Base-by-base conservation (phyloP, 1,140 invertebrate species). In the Brachionus manjavacas region DNA sequence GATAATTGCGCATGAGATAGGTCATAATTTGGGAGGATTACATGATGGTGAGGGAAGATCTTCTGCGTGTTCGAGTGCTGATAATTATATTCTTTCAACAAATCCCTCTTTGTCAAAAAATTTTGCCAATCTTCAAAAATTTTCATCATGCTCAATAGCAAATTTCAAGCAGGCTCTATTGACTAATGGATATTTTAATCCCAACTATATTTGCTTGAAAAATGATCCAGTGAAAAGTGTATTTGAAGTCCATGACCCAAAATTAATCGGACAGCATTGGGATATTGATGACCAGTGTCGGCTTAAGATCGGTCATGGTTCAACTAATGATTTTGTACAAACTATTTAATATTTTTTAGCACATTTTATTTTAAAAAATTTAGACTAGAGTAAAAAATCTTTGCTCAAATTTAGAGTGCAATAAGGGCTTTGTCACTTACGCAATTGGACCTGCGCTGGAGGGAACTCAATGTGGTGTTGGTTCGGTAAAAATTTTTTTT, bases 1-100 rank as follows among this genome's bases (percentile, higher is more conserved):
- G 66, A 39, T 68, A 39, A 39, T 68, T 68, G 66, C 66, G 11
- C 66, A 68, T 68, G 66, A 68, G n/a, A 68, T 68, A n/a, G 66
- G 66, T 39, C 66, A 68, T 68, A 68, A 68, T 39, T 31, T 68
- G 25, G 66, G 66, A 6, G 66, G 66, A 14, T n/a, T 68, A 2
- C 66, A 68, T 68, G 66, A 68, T 31, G 66, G 66, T 12, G 66
- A 31, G n/a, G 25, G 14, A 20, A 60, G 52, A 31, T 68, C 31
- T 14, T 31, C 66, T 31, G 28, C 66, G 14, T 68, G 66, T 68
- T 31, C 25, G 4, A 28, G 31, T n/a, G 12, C 25, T 31, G 66
- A 68, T 39, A 68, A 68, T 12, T 39, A 28, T 68, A 68, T 68
- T 39, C 28, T 68, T 14, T 31, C 66, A 28, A 14, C 66, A 68